These are phyloP conservation scores for Larimichthys polyactis DNA, from an alignment of 2,113 vertebrate species.

Conservation along the genomic window DNA sequence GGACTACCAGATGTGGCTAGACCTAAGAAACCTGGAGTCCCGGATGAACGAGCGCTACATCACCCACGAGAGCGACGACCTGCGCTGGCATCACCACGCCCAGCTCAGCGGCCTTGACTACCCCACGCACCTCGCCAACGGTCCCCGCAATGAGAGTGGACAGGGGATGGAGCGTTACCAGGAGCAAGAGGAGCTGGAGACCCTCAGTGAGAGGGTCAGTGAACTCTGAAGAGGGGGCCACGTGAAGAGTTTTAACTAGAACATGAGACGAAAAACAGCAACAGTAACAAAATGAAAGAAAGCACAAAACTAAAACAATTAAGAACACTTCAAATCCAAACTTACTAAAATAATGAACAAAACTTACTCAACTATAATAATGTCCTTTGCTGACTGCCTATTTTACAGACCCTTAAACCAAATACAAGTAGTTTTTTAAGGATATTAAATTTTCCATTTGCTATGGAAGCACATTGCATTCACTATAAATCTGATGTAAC, in stretches of 20 bases:
- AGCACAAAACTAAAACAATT: background rate
- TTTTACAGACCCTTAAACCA: background rate
- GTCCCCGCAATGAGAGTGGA: conserved; percentile 73
- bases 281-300: background rate
- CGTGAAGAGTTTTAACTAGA: background rate
- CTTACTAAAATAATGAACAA: no score
- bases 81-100: conserved; percentile 93
- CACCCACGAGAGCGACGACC: conserved; percentile 97
- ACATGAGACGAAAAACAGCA: background rate
- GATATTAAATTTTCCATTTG: background rate
- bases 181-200: conserved; percentile 91
- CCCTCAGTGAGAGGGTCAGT: conserved; percentile 95
- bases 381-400: background rate
- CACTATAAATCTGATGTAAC: background rate
- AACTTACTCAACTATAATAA: no score
- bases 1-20: conserved; percentile 98
- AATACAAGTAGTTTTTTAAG: background rate
- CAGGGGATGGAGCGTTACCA: conserved; percentile 85
- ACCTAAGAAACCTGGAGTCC: conserved; percentile 93
- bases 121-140: conserved; percentile 86
- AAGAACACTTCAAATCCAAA: background rate
- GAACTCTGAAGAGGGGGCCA: conserved; percentile 86
- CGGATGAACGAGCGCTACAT: conserved; percentile 95
- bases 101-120: conserved; percentile 90
- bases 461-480: background rate